These are phyloP conservation scores for Magallana angulata DNA, from an alignment of 1,140 invertebrate genomes.

Conservation along the genomic window DNA sequence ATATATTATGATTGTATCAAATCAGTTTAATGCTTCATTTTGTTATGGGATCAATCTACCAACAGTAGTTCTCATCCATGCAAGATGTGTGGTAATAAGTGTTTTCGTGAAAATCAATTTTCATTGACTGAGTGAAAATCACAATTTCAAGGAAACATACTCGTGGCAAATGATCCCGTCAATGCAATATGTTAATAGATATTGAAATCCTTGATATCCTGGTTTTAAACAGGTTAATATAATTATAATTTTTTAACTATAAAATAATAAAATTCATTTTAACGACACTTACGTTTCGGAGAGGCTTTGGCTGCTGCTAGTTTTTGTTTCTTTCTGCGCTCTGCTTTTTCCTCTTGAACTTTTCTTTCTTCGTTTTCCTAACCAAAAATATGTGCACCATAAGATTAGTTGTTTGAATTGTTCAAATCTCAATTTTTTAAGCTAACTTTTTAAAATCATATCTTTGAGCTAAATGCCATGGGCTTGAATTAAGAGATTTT, in stretches of 20 bases:
- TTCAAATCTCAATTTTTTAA: neutral
- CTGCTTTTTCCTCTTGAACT: slow-evolving; percentile 74
- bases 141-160: no score
- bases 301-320: slow-evolving; percentile 64
- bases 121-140: no score
- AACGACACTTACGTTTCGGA: no score
- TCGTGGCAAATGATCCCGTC: no score
- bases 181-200: neutral
- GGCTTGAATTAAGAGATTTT: neutral
- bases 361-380: slow-evolving; percentile 77
- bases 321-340: slow-evolving; percentile 69
- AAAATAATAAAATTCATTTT: neutral
- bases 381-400: slow-evolving; percentile 30
- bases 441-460: neutral
- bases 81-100: no score
- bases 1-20: no score
- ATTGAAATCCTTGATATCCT: neutral
- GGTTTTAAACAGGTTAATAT: neutral
- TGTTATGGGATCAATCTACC: no score
- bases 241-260: neutral
- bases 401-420: neutral
- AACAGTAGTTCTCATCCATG: no score
- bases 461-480: neutral
- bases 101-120: no score
- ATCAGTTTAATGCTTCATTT: no score